These are phyloP conservation scores for Enteromius treurensis DNA, from an alignment of 2,797 vertebrate genomes.

Conservation along the genomic window DNA sequence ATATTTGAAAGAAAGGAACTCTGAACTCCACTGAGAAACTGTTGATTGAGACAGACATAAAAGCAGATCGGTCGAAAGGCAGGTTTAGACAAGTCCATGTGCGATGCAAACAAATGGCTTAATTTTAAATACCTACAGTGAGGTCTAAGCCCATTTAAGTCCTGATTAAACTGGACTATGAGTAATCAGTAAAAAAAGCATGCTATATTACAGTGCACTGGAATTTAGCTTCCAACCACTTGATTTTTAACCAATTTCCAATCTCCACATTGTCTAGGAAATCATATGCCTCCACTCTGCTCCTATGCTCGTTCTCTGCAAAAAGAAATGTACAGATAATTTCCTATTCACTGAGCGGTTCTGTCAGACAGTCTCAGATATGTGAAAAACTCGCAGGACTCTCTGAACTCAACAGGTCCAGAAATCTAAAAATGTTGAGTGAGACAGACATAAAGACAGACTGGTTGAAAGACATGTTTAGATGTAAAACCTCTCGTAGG, in stretches of 20 bases:
- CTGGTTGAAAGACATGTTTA: conserved; percentile 5
- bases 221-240: not conserved
- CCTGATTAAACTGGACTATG: not conserved
- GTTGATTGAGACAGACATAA: not conserved
- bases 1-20: conserved; percentile 7
- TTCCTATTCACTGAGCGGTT: conserved; percentile 20
- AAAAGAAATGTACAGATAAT: conserved; percentile 4
- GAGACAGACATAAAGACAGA: conserved; percentile 19
- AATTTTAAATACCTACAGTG: not conserved
- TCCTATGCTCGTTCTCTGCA: not conserved
- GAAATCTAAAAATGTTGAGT: conserved; percentile 1
- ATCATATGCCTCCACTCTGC: not conserved
- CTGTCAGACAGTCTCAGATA: conserved; percentile 11
- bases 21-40: not conserved
- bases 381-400: not conserved
- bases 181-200: not conserved
- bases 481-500: conserved; percentile 20
- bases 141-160: not conserved
- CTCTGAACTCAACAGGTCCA: conserved; percentile 12
- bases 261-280: conserved; percentile 10
- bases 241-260: not conserved
- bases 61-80: not conserved
- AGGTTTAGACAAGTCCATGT: not conserved
- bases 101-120: not conserved
- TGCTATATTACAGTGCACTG: not conserved